phyloP scores from a whole-genome alignment of 2,797 vertebrate genomes.

The Sebastes elongatus region DNA sequence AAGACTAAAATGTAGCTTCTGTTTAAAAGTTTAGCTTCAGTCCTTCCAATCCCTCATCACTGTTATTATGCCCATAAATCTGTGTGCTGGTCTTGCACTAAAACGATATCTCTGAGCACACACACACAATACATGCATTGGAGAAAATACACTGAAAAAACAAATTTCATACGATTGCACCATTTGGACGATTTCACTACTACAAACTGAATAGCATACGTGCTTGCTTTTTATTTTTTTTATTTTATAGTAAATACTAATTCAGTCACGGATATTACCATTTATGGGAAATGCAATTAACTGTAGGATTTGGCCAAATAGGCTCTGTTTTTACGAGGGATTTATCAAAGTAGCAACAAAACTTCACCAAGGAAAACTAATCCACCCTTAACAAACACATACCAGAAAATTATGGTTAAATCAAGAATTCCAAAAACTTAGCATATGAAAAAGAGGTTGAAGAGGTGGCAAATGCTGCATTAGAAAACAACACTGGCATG shows the following conservation, averaged over 20 bases:
- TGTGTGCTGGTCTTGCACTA: too few relatives aligned
- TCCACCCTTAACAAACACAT: not conserved
- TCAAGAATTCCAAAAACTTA: not conserved
- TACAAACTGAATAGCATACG: not conserved
- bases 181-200: not conserved
- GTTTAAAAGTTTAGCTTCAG: too few relatives aligned
- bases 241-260: not conserved
- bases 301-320: not conserved
- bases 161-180: not conserved
- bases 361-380: too few relatives aligned
- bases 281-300: not conserved
- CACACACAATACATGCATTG: not conserved
- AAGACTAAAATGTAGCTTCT: too few relatives aligned
- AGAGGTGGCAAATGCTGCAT: not conserved
- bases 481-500: not conserved
- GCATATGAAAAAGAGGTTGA: not conserved
- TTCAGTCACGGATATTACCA: not conserved
- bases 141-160: not conserved
- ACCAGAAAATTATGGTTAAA: not conserved
- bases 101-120: not conserved
- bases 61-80: too few relatives aligned
- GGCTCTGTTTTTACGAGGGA: not conserved
- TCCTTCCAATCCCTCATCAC: too few relatives aligned
- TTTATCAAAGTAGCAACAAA: not conserved
- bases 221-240: not conserved